Base-by-base conservation (phyloP, 2,888 invertebrate species). In the Drosophila longiperda region DNA sequence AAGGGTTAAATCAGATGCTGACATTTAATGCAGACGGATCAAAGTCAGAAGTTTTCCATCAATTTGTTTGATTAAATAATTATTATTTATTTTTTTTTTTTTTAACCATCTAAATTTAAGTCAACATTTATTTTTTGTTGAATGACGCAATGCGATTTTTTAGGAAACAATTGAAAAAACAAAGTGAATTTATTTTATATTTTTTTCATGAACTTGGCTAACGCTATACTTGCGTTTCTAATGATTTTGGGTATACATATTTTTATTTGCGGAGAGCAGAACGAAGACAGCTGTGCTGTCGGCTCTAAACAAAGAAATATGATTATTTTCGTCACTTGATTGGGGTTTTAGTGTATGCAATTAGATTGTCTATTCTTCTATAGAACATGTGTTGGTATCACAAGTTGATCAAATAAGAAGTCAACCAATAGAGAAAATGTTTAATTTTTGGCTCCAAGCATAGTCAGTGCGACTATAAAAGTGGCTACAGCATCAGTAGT, bases 381-480 rank as follows among this genome's bases (percentile, higher is more conserved):
- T 49, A 45, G n/a, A 36, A 48, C 36, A 32, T 58, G 54, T 64
- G 73, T 80, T 34, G 23, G 61, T 60, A 63, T 8, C 60, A 58
- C 78, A 76, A 76, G 73, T 73, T 80, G 81, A 66, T 50, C 48
- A 76, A 80, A 76, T 36, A 80, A 45, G 29, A 49, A 15, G n/a
- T 49, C n/a, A 11, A 36, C 33, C 20, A n/a, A 17, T n/a, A 53
- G 4, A 40, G 45, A 42, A 63, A 42, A 50, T 48, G 42, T 3
- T 36, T 48, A 12, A 40, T 48, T 11, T 34, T 15, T 45, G 23
- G 26, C 12, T 26, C 8, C 45, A 15, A 45, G 12, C 15, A 45
- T 15, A 3, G 20, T 12, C 6, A 2, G 9, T 5, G 0, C 15
- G 42, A 3, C 50, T 79, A 79, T 79, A 79, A 66, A 80, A 77